Conservation (phyloP, 2,113 vertebrate species). For the Caranx ignobilis region DNA sequence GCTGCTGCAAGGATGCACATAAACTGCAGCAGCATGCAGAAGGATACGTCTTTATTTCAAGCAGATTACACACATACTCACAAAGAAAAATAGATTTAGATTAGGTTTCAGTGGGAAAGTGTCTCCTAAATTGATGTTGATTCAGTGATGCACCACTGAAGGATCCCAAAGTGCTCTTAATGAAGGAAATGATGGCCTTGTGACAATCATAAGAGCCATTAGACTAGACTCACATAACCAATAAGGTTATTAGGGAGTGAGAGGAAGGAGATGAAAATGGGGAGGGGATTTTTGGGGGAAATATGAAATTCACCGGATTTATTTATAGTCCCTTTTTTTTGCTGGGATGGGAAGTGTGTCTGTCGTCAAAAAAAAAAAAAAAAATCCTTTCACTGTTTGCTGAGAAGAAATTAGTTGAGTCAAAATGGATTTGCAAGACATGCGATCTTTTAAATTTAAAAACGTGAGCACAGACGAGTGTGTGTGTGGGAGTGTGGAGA, state of each 20-base stretch:
- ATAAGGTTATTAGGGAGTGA: slow-evolving; percentile 6
- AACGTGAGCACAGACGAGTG: slow-evolving; percentile 10
- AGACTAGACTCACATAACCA: slow-evolving; percentile 33
- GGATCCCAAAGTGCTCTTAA: slow-evolving; percentile 18
- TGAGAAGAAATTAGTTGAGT: not conserved
- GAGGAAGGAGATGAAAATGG: slow-evolving; percentile 1
- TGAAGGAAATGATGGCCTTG: slow-evolving; percentile 39
- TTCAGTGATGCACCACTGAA: not conserved
- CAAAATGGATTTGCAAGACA: slow-evolving; percentile 36
- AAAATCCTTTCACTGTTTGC: not conserved
- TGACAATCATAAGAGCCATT: slow-evolving; percentile 40
- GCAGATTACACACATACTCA: slow-evolving; percentile 13
- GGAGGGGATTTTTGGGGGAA: slow-evolving; percentile 7
- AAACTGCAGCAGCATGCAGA: not conserved
- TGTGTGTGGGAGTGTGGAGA: slow-evolving; percentile 35
- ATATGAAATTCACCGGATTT: slow-evolving; percentile 25
- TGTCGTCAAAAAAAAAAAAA: not conserved
- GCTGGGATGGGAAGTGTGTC: slow-evolving; percentile 5
- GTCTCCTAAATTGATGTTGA: slow-evolving; percentile 15
- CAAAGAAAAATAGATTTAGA: not conserved
- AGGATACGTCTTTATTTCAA: slow-evolving; percentile 9
- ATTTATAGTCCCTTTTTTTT: slow-evolving; percentile 11
- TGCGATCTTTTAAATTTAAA: slow-evolving; percentile 34
- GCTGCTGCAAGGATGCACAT: slow-evolving; percentile 29
- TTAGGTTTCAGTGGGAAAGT: slow-evolving; percentile 15